Percentiles rank a stretch among this genome's conserved stretches.
phyloP scores from a whole-genome alignment of 1,140 invertebrate species.

The Ceratina australensis region DNA sequence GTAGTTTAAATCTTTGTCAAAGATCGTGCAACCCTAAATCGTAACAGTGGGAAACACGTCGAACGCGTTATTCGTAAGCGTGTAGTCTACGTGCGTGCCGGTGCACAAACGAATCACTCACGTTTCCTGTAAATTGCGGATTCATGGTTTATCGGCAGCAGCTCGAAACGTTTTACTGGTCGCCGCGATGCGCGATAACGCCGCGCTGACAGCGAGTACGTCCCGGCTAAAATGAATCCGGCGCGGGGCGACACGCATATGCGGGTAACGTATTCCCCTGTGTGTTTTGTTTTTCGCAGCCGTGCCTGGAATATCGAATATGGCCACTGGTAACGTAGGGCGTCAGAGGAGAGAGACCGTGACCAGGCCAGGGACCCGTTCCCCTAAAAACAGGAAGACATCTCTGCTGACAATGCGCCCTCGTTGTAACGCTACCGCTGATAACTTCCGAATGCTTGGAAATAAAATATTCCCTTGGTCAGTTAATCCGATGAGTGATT shows the following conservation, averaged over 20 bases:
- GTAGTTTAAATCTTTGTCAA: no score
- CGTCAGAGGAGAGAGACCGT: no score
- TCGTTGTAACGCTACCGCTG: neutral
- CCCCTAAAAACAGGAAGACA: conserved; percentile 2
- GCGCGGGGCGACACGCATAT: conserved; percentile 58
- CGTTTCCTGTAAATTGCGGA: conserved; percentile 66
- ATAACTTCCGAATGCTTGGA: no score
- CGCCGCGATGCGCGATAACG: conserved; percentile 62
- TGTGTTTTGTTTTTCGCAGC: conserved; percentile 57
- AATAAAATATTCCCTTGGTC: no score
- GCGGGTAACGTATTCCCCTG: conserved; percentile 60
- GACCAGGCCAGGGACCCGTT: no score
- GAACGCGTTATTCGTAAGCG: conserved; percentile 24
- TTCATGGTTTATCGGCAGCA: conserved; percentile 63
- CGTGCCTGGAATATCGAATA: conserved; percentile 57
- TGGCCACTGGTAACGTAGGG: conserved; percentile 51
- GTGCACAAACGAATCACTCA: conserved; percentile 61
- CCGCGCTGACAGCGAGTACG: conserved; percentile 61
- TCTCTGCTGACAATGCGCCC: conserved; percentile 1
- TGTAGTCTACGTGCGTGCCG: conserved; percentile 40
- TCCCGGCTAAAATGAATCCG: conserved; percentile 61
- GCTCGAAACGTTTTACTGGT: conserved; percentile 60
- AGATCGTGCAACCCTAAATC: no score
- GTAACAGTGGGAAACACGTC: no score
- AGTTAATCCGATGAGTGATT: no score